Evolutionary conservation across 2,888 invertebrate genomes (phyloP).

Genomic region (Eurois occulta): DNA sequence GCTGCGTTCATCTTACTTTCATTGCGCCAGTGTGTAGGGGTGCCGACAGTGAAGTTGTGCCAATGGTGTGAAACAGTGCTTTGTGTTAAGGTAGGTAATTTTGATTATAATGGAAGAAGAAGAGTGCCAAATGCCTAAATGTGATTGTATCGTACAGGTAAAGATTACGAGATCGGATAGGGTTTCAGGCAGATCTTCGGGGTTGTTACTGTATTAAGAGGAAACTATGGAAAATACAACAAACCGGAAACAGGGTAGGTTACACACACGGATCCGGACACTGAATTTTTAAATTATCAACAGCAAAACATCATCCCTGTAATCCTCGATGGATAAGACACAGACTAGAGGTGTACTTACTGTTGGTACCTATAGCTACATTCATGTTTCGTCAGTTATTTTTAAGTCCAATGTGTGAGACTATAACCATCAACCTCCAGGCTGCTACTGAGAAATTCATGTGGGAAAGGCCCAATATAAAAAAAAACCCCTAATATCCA

Average conservation of each 20-base stretch:
- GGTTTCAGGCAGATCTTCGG: not conserved
- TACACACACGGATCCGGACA: not conserved
- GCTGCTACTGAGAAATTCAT: not conserved
- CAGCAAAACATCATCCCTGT: not conserved
- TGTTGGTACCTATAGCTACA: not conserved
- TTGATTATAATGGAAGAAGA: constrained; percentile 6
- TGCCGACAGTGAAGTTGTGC: constrained; percentile 46
- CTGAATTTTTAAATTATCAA: not conserved
- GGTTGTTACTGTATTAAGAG: not conserved
- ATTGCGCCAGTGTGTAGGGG: constrained; percentile 66
- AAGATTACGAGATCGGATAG: not conserved
- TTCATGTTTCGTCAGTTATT: not conserved
- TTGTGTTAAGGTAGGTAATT: constrained; percentile 51
- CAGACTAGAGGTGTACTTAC: not conserved
- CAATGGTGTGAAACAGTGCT: constrained; percentile 61
- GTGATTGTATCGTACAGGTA: not conserved
- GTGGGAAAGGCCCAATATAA: not conserved
- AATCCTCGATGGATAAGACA: not conserved
- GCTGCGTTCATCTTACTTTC: constrained; percentile 78
- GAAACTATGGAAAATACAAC: not conserved
- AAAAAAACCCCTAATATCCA: not conserved
- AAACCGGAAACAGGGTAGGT: not conserved
- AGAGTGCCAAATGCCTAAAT: not conserved
- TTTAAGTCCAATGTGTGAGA: not conserved
- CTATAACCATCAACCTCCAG: not conserved